Base-by-base conservation (phyloP, 2,888 invertebrate species). In the Hirtodrosophila alboralis region DNA sequence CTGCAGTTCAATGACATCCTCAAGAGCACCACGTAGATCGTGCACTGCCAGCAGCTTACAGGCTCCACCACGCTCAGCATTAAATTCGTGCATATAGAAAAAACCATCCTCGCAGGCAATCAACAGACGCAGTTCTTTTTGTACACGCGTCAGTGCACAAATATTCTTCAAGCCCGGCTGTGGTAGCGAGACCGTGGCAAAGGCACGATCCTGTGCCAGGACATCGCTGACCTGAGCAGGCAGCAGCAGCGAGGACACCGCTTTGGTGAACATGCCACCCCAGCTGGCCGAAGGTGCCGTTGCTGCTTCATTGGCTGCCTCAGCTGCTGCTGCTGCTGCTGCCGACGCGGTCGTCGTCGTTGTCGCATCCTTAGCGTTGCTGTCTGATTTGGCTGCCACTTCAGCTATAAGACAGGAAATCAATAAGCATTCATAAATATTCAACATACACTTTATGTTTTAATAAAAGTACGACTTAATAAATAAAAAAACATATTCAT, bases 21-120 rank as follows among this genome's bases (percentile, higher is more conserved):
- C 90, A 7, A 90, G 64, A 0, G 88, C 84, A 6, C 84, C 88
- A 10, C 91, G 86, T 28, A 91, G 69, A 73, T 91, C 91, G 51
- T 91, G 91, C 13, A 89, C 90, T 3, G 89, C 78, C 45, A 86
- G 51, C 58, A 90, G 51, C 62, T 90, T 90, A 54, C 90, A 91
- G 18, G 67, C 72, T 2, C 91, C 91, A 1, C 91, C 91, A 5
- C 85, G 85, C 31, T 86, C 84, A 51, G 80, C 86, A 70, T 84
- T 88, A 43, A 91, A 90, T 18, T 91, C 89, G 59, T 91, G 89
- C 14, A 91, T 88, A 38, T 91, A 91, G 40, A 91, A 77, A 34
- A 91, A 91, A 5, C 91, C 91, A 67, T 91, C 91, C 67, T 91
- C 90, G 51, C 90, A 90, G 3, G 90, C 91, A 21, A 91, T 87